Base-by-base conservation (phyloP, 1,140 invertebrate genomes). In the Helicoverpa armigera region DNA sequence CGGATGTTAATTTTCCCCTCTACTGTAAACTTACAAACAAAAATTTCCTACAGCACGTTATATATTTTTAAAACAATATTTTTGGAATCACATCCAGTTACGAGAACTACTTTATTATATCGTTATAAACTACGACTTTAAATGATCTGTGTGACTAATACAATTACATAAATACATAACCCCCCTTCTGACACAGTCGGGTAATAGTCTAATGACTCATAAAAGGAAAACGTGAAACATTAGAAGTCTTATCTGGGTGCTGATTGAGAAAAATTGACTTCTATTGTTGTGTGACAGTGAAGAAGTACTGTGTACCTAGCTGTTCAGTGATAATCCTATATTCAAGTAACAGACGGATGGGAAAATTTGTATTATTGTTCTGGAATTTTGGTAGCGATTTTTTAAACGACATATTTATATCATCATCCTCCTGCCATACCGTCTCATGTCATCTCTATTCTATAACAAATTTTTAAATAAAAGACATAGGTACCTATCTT, bases 181-280 rank as follows among this genome's bases (percentile, higher is more conserved):
- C 35, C 3, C 0, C 35, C 35, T 35, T 5, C 35, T 35, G 3
- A 35, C 35, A 7, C 35, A 35, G 35, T 35, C 7, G 35, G 35
- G 3, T 35, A 35, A 35, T 7, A 35, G 7, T 35, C 35, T 35
- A 35, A 91, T 92, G 61, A 65, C 13, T 43, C 61, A 43, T 65
- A 14, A 14, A 65, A 43, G 29, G 14, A 54, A 67, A 48, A 48
- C 63, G 43, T 10, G 1, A 13, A 29, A 5, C 12, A 3, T 31
- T 31, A 12, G 29, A 13, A 14, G 60, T 31, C 60, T 67, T 48
- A 67, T 67, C 63, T 16, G 1, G 12, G 35, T 9, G 29, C 12
- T 48, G 63, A 67, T 67, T 67, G 63, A 67, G 63, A 67, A 48
- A 67, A 67, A 67, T 48, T 48, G 5, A 7, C 43, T n/a, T 5